A percentile compares a stretch with the other conserved stretches of the same genome.
Evolutionary conservation across 2,888 invertebrate genomes (phyloP).

Genomic region (Griposia aprilina): DNA sequence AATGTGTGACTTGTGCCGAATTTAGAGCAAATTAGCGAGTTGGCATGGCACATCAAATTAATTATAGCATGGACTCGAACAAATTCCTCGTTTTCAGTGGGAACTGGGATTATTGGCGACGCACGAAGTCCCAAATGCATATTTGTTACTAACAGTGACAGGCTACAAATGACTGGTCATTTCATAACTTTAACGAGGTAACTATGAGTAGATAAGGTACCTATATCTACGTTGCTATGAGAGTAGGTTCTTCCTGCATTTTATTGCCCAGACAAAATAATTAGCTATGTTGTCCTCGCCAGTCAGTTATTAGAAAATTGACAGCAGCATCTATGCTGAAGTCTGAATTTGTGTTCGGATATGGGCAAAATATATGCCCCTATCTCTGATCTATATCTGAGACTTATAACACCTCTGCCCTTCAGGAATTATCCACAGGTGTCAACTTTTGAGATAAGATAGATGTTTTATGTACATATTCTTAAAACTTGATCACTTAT

Average conservation of each 20-base stretch:
- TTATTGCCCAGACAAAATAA: not conserved
- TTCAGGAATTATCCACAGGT: not conserved
- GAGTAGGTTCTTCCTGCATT: not conserved
- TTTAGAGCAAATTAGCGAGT: slow-evolving; percentile 3
- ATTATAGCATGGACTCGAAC: slow-evolving; percentile 1
- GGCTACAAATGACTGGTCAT: not conserved
- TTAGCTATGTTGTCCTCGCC: not conserved
- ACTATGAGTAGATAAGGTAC: not conserved
- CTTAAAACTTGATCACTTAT: not conserved
- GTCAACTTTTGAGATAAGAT: not conserved
- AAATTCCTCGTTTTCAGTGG: not conserved
- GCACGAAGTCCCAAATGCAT: not conserved
- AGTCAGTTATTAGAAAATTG: not conserved
- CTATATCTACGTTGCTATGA: not conserved
- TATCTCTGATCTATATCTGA: too few relatives aligned
- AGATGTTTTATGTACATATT: not conserved
- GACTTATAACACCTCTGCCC: not conserved
- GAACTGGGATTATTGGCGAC: not conserved
- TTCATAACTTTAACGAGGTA: not conserved
- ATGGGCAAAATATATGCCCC: not conserved
- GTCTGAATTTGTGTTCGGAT: not conserved
- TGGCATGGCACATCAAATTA: slow-evolving; percentile 17
- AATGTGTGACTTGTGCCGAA: slow-evolving; percentile 1
- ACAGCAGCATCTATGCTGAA: not conserved
- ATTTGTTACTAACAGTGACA: not conserved